Evolutionary conservation across 2,797 vertebrate genomes (phyloP), one percentile per base, ranked within the genome.

Genomic region (Brachyalestes nurse): DNA sequence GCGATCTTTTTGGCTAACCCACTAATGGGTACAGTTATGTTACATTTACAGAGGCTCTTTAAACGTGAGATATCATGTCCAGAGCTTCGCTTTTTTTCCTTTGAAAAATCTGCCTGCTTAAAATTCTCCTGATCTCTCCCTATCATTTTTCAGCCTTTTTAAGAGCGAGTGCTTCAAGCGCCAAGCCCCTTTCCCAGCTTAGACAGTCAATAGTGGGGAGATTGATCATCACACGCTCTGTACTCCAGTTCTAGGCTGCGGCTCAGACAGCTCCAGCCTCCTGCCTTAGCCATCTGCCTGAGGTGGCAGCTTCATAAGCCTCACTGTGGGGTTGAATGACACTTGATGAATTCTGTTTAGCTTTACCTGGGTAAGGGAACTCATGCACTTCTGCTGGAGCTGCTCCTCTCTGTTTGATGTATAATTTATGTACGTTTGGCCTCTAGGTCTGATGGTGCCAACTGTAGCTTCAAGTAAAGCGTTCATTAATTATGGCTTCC

Each of bases 241-340:
- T 57, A 53, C 34, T n/a, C 53, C 34, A 40, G 28, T 58, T 5
- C 53, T 13, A 73, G 53, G 51, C 53, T 21, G n/a, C 5, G 53
- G 53, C 34, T 40, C 19, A 40, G 71, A 73, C 28, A 40, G 51
- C 17, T 58, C 51, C 12, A 42, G 51, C 53, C 34, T 58, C n/a
- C 71, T 58, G 28, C 19, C 53, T n/a, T 40, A 19, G 5, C 71
- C 4, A 9, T 40, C 53, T n/a, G 53, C 17, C 65, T 51, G 69
- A 72, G 70, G 62, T 77, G 82, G 86, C 16, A 9, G 64, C 34
- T 58, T 73, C 51, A 38, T 58, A 57, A 58, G 51, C 55, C 40
- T 81, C 28, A 51, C 23, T n/a, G 23, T 14, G 34, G 42, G 64
- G 25, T 60, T 49, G 28, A 75, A 62, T 45, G 42, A 75, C 38